Conservation (phyloP, 2,888 invertebrate species). For the Mellilla xanthometata region DNA sequence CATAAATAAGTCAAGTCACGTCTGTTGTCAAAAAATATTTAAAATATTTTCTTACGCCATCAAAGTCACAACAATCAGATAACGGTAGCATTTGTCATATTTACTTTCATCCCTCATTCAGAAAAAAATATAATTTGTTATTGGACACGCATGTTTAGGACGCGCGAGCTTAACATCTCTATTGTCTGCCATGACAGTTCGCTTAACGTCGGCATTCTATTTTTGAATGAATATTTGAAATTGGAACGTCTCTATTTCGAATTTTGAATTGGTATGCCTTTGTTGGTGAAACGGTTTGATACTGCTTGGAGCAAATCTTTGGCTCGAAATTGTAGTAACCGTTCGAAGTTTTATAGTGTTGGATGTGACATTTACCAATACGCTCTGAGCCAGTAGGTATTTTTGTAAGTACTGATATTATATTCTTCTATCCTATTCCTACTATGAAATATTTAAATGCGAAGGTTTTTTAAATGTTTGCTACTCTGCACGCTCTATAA, state of each 20-base stretch:
- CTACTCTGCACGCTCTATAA: too few relatives aligned
- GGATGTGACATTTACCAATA: too few relatives aligned
- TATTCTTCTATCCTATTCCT: too few relatives aligned
- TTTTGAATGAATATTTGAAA: conserved; percentile 52
- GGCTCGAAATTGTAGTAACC: too few relatives aligned
- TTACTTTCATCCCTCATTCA: conserved; percentile 40
- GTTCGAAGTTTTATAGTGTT: too few relatives aligned
- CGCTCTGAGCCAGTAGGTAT: too few relatives aligned
- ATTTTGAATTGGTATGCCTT: conserved; percentile 31
- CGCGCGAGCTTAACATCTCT: too few relatives aligned
- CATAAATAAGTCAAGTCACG: too few relatives aligned
- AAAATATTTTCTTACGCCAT: conserved; percentile 33
- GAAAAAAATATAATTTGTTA: conserved; percentile 54
- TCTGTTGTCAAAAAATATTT: too few relatives aligned
- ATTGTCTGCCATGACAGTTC: conserved; percentile 65
- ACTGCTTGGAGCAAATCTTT: neutral
- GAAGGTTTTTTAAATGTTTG: too few relatives aligned
- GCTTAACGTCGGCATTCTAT: conserved; percentile 55
- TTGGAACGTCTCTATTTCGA: conserved; percentile 59
- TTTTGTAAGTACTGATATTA: too few relatives aligned
- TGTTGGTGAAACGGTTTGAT: conserved; percentile 22
- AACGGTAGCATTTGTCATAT: conserved; percentile 43
- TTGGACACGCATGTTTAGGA: conserved; percentile 58
- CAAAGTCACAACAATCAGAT: conserved; percentile 33
- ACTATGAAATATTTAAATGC: too few relatives aligned